phyloP scores from a whole-genome alignment of 2,797 vertebrate genomes.

The Falco biarmicus region DNA sequence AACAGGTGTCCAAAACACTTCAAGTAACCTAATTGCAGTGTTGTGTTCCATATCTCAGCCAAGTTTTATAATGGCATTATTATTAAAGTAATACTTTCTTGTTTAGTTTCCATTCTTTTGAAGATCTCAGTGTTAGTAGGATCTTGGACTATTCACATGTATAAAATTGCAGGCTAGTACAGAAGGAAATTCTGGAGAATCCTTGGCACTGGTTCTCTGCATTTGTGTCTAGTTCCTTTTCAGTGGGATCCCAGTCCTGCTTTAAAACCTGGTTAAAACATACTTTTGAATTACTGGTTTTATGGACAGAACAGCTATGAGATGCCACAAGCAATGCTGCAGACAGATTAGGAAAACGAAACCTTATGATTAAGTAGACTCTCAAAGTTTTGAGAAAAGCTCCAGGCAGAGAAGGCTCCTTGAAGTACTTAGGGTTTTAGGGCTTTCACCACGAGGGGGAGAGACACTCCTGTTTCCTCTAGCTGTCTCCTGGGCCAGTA shows the following conservation, averaged over 20 bases:
- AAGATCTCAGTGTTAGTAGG: not conserved
- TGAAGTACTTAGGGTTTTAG: not conserved
- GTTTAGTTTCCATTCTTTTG: not conserved
- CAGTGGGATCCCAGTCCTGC: not conserved
- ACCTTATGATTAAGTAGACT: not conserved
- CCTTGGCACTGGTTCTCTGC: not conserved
- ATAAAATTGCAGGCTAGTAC: not conserved
- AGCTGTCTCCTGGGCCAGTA: not conserved
- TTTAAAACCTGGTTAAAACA: not conserved
- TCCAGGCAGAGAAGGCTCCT: not conserved
- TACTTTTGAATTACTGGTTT: not conserved
- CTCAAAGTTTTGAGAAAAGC: not conserved
- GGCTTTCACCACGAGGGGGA: conserved; percentile 12
- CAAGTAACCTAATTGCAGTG: not conserved
- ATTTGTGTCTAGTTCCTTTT: not conserved
- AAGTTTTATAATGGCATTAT: not conserved
- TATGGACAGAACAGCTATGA: not conserved
- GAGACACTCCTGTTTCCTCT: conserved; percentile 1
- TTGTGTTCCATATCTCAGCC: not conserved
- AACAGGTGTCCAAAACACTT: not conserved
- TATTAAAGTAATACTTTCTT: not conserved
- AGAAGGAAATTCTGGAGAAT: not conserved
- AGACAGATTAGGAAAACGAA: not conserved
- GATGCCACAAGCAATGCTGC: not conserved
- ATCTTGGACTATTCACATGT: not conserved